Evolutionary conservation across 2,797 vertebrate species (phyloP).

Genomic region (Argya squamiceps): DNA sequence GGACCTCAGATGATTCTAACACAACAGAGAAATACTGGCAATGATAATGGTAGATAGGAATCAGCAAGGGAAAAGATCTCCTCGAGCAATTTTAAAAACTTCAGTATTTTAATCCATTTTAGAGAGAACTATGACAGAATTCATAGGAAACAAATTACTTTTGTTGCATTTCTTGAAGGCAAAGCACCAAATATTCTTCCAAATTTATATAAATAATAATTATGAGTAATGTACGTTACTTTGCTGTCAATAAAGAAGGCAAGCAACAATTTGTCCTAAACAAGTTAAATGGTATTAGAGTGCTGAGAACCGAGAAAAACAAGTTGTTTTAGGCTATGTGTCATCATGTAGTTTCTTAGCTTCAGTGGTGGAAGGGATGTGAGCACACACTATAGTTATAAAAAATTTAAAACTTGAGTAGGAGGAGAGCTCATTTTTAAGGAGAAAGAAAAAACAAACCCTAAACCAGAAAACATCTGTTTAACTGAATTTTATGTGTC

Average conservation of each 20-base stretch:
- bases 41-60: not conserved
- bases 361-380: not conserved
- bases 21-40: not conserved
- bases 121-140: not conserved
- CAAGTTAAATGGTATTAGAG: not conserved
- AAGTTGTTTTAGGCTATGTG: not conserved
- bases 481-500: not conserved
- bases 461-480: not conserved
- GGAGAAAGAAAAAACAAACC: not conserved
- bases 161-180: not conserved
- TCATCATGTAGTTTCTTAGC: constrained; percentile 1
- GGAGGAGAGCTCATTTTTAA: not conserved
- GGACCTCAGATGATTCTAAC: not conserved
- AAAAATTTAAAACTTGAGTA: not conserved
- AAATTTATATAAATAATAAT: not conserved
- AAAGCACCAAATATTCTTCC: not conserved
- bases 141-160: not conserved
- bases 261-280: not conserved
- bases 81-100: not conserved
- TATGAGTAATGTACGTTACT: not conserved
- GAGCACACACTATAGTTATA: not conserved
- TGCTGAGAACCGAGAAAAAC: not conserved
- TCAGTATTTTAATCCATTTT: not conserved
- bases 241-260: not conserved
- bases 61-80: not conserved